Conservation (phyloP, 2,113 vertebrate genomes). For the Phyllostomus hastatus region DNA sequence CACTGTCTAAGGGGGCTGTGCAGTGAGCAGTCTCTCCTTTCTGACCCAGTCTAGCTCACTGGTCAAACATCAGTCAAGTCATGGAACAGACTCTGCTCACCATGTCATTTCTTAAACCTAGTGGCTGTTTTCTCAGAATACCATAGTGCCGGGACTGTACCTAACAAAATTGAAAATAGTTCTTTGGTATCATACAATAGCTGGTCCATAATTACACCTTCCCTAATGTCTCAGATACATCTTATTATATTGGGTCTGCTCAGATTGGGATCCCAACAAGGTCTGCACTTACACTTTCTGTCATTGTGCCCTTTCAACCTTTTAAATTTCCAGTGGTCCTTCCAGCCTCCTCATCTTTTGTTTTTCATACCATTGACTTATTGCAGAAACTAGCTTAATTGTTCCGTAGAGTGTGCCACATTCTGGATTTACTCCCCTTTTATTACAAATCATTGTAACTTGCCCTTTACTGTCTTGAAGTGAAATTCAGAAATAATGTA, state of each 20-base stretch:
- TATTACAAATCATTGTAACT: constrained; percentile 45
- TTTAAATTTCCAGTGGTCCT: neutral
- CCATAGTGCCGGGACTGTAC: neutral
- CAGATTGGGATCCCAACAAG: neutral
- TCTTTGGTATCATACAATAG: constrained; percentile 17
- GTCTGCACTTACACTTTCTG: neutral
- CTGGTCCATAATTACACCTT: neutral
- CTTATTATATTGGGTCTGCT: neutral
- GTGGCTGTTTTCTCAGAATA: neutral
- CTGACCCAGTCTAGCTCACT: neutral
- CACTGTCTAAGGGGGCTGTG: neutral
- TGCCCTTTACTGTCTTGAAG: constrained; percentile 40
- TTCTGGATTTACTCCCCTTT: constrained; percentile 36
- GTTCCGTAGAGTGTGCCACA: constrained; percentile 6
- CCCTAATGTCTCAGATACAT: neutral
- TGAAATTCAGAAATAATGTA: constrained; percentile 57
- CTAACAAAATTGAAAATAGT: neutral
- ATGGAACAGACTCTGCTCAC: neutral
- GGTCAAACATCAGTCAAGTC: neutral
- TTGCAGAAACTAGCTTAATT: neutral
- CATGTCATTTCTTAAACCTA: neutral
- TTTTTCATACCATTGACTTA: neutral
- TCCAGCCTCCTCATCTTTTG: neutral
- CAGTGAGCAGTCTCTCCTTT: neutral
- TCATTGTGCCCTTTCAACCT: neutral